phyloP scores from a whole-genome alignment of 35 echinoderm and acorn worm genomes.

The Apostichopus californicus region DNA sequence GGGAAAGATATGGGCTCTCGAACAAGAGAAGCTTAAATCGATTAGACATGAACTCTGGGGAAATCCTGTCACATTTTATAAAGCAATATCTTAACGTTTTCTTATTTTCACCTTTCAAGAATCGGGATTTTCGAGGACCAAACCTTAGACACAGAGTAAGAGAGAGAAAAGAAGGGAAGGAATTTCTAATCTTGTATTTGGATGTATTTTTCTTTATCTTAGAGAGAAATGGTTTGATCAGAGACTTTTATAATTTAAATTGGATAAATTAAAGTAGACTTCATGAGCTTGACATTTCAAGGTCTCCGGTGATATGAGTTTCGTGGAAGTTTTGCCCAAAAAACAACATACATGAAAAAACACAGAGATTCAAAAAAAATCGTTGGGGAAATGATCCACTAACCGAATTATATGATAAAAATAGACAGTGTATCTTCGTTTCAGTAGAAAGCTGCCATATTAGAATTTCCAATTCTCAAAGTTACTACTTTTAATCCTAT shows the following conservation, averaged over 20 bases:
- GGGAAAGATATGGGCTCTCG: neutral
- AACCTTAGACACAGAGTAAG: neutral
- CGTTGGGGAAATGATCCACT: too few species aligned
- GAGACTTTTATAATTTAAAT: neutral
- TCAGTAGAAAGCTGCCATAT: too few species aligned
- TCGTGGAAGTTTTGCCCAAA: too few species aligned
- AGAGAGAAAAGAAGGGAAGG: neutral
- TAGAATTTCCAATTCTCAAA: too few species aligned
- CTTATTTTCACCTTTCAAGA: neutral
- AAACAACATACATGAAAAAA: too few species aligned
- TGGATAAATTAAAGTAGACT: neutral
- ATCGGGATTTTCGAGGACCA: neutral
- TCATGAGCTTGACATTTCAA: neutral
- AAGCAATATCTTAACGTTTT: neutral
- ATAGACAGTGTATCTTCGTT: too few species aligned
- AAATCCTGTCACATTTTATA: constrained; percentile 1
- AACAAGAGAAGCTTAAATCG: neutral
- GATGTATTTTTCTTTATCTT: too few species aligned
- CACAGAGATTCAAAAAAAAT: too few species aligned
- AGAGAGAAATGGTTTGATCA: neutral
- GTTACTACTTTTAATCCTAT: too few species aligned
- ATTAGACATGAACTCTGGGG: neutral
- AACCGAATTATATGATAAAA: too few species aligned
- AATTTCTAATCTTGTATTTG: too few species aligned
- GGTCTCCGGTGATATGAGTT: too few species aligned